Conservation (phyloP, 2,888 invertebrate species). For the Drosophila neonasuta region DNA sequence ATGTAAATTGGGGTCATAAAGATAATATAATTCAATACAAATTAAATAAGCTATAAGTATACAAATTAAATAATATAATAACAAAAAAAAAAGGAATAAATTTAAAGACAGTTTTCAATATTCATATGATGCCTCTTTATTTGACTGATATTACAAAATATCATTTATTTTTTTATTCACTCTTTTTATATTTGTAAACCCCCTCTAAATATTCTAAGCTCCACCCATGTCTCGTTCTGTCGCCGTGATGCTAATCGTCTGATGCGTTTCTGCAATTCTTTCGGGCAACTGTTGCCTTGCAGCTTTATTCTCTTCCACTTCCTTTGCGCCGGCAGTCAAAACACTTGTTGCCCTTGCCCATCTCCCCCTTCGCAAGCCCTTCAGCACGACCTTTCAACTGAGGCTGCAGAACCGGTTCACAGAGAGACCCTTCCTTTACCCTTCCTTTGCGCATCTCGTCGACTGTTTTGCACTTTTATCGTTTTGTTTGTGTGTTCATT, state of each 20-base stretch:
- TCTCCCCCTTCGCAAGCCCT: neutral
- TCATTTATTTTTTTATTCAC: too few species aligned
- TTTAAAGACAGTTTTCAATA: too few species aligned
- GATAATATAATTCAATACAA: too few species aligned
- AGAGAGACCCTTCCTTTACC: neutral
- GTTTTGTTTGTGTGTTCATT: neutral
- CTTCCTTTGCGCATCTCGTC: neutral
- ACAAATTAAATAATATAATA: too few species aligned
- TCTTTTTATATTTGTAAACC: too few species aligned
- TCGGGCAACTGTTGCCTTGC: constrained; percentile 56
- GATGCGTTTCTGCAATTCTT: constrained; percentile 26
- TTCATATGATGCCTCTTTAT: too few species aligned
- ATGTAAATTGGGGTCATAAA: too few species aligned
- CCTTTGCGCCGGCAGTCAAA: constrained; percentile 46
- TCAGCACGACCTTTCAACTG: constrained; percentile 38
- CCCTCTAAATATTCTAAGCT: neutral
- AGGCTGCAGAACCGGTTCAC: constrained; percentile 53
- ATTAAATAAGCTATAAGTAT: too few species aligned
- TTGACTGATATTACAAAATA: too few species aligned
- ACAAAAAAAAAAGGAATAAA: too few species aligned
- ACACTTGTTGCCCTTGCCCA: constrained; percentile 44
- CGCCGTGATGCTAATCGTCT: constrained; percentile 4
- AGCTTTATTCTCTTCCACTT: constrained; percentile 37
- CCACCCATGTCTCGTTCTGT: constrained; percentile 14
- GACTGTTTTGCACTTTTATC: constrained; percentile 21